phyloP scores from a whole-genome alignment of 2,797 vertebrate genomes.

The Choloepus didactylus region DNA sequence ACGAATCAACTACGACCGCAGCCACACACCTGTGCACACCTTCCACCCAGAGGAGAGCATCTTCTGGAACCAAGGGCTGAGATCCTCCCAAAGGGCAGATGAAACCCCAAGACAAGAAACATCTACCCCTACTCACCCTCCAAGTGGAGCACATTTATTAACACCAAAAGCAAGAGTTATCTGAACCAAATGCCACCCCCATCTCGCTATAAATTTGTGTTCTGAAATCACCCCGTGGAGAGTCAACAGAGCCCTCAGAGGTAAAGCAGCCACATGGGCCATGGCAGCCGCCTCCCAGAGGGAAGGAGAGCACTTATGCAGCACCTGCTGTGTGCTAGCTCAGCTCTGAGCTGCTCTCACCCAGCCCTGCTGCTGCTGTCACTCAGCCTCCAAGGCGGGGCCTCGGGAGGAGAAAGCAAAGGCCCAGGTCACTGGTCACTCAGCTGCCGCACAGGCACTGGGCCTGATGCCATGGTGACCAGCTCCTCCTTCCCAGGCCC shows the following conservation, averaged over 20 bases:
- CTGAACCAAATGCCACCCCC: neutral
- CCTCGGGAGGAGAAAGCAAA: too few relatives aligned
- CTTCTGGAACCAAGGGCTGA: neutral
- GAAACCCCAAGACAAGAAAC: too few relatives aligned
- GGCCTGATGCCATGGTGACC: too few relatives aligned
- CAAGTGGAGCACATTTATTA: neutral
- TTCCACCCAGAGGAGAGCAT: neutral
- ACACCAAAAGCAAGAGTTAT: neutral
- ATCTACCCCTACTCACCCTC: too few relatives aligned
- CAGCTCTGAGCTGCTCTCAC: neutral
- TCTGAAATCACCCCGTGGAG: neutral
- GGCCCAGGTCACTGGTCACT: too few relatives aligned
- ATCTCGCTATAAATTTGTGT: neutral
- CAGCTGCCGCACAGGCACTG: too few relatives aligned
- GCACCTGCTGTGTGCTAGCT: neutral
- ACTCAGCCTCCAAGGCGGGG: too few relatives aligned
- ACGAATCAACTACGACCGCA: too few relatives aligned
- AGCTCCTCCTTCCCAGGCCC: too few relatives aligned
- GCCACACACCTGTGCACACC: neutral
- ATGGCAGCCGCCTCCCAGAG: neutral
- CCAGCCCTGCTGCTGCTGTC: neutral
- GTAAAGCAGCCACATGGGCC: too few relatives aligned
- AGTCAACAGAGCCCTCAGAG: neutral
- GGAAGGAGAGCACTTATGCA: neutral
- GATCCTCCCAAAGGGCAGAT: neutral